Evolutionary conservation across 2,113 vertebrate species (phyloP).

Genomic region (Ivindomyrus marchei): DNA sequence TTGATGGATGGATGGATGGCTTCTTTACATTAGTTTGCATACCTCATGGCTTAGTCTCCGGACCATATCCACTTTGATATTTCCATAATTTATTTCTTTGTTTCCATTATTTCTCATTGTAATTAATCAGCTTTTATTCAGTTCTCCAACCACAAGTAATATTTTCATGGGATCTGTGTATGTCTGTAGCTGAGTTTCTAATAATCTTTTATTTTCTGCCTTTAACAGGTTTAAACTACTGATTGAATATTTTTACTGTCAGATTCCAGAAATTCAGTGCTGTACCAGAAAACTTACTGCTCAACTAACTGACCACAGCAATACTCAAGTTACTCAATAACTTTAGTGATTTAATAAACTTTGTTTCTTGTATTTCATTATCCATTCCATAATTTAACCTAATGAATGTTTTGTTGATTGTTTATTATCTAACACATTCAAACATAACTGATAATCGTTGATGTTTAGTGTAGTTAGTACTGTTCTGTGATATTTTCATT

Average conservation of each 20-base stretch:
- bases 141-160: neutral
- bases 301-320: neutral
- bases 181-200: neutral
- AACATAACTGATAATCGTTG: neutral
- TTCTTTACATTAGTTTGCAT: neutral
- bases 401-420: neutral
- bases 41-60: neutral
- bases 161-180: neutral
- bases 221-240: neutral
- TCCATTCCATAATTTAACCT: neutral
- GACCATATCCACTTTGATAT: neutral
- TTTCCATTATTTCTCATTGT: too few species aligned
- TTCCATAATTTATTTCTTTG: neutral
- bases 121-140: neutral
- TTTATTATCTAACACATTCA: neutral
- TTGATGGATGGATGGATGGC: neutral
- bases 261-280: neutral
- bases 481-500: neutral
- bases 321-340: neutral
- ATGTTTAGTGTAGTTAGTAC: neutral
- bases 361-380: neutral
- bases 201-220: neutral
- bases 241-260: neutral
- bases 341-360: neutral
- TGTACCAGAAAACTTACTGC: neutral